Evolutionary conservation across 2,888 invertebrate genomes (phyloP).

Genomic region (Drosophila sordidula): DNA sequence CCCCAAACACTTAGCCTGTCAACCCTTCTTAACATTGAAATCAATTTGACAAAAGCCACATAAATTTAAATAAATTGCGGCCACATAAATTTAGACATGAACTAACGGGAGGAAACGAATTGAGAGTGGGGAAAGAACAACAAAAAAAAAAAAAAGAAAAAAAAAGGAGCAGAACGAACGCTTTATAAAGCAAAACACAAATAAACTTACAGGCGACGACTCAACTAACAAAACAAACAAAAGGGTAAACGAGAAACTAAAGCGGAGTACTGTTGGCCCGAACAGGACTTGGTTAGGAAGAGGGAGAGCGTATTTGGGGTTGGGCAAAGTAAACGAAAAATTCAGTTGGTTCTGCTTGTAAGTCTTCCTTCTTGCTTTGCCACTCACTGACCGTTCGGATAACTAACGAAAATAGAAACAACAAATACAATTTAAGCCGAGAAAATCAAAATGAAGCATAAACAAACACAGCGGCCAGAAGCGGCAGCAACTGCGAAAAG

Average conservation of each 20-base stretch:
- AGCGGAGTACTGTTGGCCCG: constrained; percentile 38
- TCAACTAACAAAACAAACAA: constrained; percentile 79
- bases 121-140: neutral
- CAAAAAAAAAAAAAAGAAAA: constrained; percentile 11
- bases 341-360: constrained; percentile 31
- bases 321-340: constrained; percentile 56
- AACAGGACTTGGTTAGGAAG: neutral
- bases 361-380: constrained; percentile 1
- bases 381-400: constrained; percentile 45
- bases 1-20: constrained; percentile 62
- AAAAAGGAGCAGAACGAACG: constrained; percentile 12
- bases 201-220: constrained; percentile 77
- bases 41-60: constrained; percentile 82
- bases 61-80: constrained; percentile 81
- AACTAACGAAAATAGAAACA: constrained; percentile 79
- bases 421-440: constrained; percentile 78
- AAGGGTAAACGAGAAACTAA: constrained; percentile 60
- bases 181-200: constrained; percentile 72
- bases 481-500: constrained; percentile 54
- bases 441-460: constrained; percentile 79
- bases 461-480: constrained; percentile 62
- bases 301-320: neutral
- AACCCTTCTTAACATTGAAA: constrained; percentile 80
- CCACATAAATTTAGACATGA: constrained; percentile 79
- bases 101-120: constrained; percentile 25